phyloP scores from a whole-genome alignment of 2,113 vertebrate species.

The Gymnocephalus cernua region DNA sequence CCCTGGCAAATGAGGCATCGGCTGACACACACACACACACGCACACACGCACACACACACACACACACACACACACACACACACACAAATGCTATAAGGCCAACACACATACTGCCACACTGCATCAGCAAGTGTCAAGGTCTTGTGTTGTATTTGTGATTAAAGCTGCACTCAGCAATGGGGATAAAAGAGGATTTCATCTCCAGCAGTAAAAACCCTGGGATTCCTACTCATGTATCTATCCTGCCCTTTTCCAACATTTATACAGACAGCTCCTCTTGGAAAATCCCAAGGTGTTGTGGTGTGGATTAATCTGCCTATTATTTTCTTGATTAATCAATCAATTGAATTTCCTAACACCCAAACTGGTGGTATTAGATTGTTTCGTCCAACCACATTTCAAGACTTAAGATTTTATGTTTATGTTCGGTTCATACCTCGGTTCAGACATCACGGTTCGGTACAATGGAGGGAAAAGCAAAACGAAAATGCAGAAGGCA shows the following conservation, averaged over 20 bases:
- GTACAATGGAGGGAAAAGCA: no score
- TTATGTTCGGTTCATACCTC: no score
- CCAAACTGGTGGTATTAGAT: background rate
- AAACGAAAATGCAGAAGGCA: no score
- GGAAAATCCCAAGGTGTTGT: background rate
- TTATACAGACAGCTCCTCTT: background rate
- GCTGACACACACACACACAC: conserved; percentile 9
- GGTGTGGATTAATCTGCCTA: no score
- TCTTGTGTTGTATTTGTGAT: conserved; percentile 47
- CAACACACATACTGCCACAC: conserved; percentile 33
- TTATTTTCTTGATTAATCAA: no score
- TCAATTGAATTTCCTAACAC: no score
- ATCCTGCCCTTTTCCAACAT: background rate
- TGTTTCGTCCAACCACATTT: background rate
- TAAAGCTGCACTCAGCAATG: conserved; percentile 34
- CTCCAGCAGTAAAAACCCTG: background rate
- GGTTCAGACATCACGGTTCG: no score
- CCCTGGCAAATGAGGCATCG: conserved; percentile 34
- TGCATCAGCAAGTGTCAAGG: conserved; percentile 45
- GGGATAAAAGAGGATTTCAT: conserved; percentile 42
- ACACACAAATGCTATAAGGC: conserved; percentile 10
- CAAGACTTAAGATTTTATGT: background rate
- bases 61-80: conserved; percentile 1
- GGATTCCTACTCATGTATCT: conserved; percentile 5
- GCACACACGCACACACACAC: conserved; percentile 16